A percentile compares a stretch with the other conserved stretches of the same genome.
Conservation (phyloP, 2,888 invertebrate species). For the Microctonus brassicae region DNA sequence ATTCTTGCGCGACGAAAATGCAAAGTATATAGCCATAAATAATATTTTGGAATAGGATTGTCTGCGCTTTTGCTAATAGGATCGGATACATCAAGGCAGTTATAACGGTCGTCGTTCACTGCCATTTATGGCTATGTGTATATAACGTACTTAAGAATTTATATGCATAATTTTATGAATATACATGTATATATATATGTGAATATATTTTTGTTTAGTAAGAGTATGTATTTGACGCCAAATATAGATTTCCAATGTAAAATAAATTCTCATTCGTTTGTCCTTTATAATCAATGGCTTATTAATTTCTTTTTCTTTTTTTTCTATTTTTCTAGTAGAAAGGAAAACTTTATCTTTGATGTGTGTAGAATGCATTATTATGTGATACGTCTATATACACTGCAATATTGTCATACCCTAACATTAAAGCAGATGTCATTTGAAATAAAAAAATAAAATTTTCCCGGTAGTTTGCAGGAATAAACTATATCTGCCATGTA, state of each 20-base stretch:
- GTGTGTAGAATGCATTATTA: background rate
- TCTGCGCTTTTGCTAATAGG: slow-evolving; percentile 39
- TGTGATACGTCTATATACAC: background rate
- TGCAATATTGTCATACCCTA: background rate
- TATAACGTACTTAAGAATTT: background rate
- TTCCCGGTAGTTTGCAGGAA: background rate
- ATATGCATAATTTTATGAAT: background rate
- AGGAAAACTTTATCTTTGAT: background rate
- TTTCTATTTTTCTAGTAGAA: no score
- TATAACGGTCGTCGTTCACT: background rate
- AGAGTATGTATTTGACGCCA: background rate
- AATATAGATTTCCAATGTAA: background rate
- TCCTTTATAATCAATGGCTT: no score
- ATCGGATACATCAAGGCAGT: slow-evolving; percentile 10
- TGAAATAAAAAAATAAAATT: background rate
- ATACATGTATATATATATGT: no score
- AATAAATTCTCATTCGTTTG: no score
- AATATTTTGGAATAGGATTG: slow-evolving; percentile 37
- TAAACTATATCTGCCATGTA: background rate
- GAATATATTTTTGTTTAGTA: background rate
- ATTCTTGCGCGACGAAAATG: slow-evolving; percentile 19
- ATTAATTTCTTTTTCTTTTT: background rate
- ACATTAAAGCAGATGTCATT: background rate
- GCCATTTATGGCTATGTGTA: background rate
- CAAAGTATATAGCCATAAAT: slow-evolving; percentile 39